Conservation (phyloP, 1,140 invertebrate genomes). For the honey bee (Apis mellifera) region DNA sequence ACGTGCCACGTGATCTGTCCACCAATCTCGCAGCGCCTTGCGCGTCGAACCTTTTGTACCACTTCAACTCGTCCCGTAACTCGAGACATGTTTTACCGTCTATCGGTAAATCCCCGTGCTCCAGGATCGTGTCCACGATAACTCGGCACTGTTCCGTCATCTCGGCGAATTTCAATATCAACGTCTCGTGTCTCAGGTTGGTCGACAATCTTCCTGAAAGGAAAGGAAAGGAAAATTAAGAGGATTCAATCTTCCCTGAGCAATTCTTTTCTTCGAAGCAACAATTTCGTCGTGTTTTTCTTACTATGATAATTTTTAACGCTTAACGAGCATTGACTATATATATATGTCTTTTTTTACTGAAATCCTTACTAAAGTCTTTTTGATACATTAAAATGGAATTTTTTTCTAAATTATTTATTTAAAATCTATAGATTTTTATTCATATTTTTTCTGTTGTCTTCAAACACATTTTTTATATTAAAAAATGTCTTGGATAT, state of each 20-base stretch:
- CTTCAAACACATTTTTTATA: too few species aligned
- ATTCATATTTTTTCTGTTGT: too few species aligned
- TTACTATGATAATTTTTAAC: too few species aligned
- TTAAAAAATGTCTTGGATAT: too few species aligned
- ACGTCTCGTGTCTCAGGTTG: slow-evolving; percentile 80
- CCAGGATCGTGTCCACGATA: slow-evolving; percentile 62
- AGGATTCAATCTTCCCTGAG: too few species aligned
- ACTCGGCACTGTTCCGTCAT: slow-evolving; percentile 75
- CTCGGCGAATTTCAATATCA: slow-evolving; percentile 78
- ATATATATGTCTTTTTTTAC: too few species aligned
- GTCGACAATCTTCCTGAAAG: slow-evolving; percentile 74
- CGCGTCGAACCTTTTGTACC: slow-evolving; percentile 79
- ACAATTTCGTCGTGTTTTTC: too few species aligned
- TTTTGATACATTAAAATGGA: neutral
- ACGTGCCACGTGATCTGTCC: slow-evolving; percentile 54
- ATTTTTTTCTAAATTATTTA: neutral
- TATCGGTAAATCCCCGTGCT: slow-evolving; percentile 52
- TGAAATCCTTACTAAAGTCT: too few species aligned
- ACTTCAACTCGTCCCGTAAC: slow-evolving; percentile 75
- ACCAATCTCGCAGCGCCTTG: slow-evolving; percentile 64
- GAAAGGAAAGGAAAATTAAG: too few species aligned
- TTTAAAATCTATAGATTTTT: too few species aligned
- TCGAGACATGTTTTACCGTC: slow-evolving; percentile 50
- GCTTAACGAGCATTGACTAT: too few species aligned
- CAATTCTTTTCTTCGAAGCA: too few species aligned